These are phyloP conservation scores for Abscondita cerata DNA, from an alignment of 2,888 invertebrate species.

Conservation along the genomic window DNA sequence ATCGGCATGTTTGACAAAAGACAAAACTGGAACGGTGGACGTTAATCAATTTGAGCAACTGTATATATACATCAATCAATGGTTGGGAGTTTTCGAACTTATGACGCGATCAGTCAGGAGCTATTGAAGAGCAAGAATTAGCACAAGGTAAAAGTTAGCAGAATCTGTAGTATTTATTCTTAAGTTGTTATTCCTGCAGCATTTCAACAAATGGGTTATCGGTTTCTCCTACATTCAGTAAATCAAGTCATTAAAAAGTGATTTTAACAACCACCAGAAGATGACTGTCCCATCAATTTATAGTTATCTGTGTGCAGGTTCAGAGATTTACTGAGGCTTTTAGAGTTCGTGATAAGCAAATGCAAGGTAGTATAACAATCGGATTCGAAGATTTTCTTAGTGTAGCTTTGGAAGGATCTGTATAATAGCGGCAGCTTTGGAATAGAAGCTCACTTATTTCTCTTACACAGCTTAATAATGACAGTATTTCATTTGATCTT, in stretches of 20 bases:
- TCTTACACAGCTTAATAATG: too few relatives aligned
- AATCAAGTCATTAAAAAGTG: conserved; percentile 74
- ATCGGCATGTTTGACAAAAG: conserved; percentile 89
- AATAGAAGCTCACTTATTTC: too few relatives aligned
- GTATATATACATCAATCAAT: conserved; percentile 88
- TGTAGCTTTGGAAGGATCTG: conserved; percentile 78
- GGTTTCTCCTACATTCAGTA: conserved; percentile 78
- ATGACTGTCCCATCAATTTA: conserved; percentile 87
- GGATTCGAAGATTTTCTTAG: conserved; percentile 91
- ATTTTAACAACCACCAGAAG: conserved; percentile 66
- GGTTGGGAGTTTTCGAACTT: conserved; percentile 83
- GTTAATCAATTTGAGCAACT: conserved; percentile 84
- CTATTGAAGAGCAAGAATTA: conserved; percentile 82
- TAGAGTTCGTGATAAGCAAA: conserved; percentile 76
- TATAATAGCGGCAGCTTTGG: too few relatives aligned
- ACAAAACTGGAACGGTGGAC: conserved; percentile 84
- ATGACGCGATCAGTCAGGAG: conserved; percentile 87
- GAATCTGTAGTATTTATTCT: conserved; percentile 8
- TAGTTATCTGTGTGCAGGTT: conserved; percentile 87
- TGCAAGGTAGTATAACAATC: conserved; percentile 83
- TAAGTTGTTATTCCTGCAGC: conserved; percentile 62
- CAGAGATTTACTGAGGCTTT: conserved; percentile 91
- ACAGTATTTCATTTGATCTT: too few relatives aligned
- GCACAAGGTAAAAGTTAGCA: conserved; percentile 67
- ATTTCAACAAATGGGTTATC: conserved; percentile 87